Conservation (phyloP, 1,140 invertebrate genomes). For the Spodoptera litura region DNA sequence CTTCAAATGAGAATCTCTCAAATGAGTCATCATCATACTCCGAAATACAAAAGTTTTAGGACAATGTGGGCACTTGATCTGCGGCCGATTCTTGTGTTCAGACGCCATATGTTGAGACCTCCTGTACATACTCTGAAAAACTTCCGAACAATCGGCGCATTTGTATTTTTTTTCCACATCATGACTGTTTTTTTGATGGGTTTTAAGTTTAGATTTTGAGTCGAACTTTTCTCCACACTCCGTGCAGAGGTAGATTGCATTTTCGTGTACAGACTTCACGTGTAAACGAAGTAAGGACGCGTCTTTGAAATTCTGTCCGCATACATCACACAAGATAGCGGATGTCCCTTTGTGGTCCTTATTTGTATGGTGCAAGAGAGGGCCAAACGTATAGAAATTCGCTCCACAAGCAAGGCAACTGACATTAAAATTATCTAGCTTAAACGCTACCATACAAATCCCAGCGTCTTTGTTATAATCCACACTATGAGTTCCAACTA, state of each 20-base stretch:
- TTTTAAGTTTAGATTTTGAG: conserved; percentile 70
- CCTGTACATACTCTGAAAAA: conserved; percentile 77
- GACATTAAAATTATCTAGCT: conserved; percentile 69
- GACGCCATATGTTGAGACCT: conserved; percentile 74
- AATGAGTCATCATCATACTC: conserved; percentile 81
- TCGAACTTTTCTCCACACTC: conserved; percentile 78
- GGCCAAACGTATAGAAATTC: conserved; percentile 76
- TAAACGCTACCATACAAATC: conserved; percentile 75
- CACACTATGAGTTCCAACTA: conserved; percentile 66
- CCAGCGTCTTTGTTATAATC: conserved; percentile 76
- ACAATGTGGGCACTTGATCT: conserved; percentile 77
- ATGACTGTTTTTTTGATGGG: conserved; percentile 77
- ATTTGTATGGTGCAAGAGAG: conserved; percentile 76
- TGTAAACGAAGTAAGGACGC: conserved; percentile 65
- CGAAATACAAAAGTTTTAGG: conserved; percentile 80
- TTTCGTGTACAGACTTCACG: conserved; percentile 74
- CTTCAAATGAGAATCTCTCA: conserved; percentile 76
- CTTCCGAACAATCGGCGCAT: conserved; percentile 69
- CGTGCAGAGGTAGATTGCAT: conserved; percentile 66
- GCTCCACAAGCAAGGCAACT: conserved; percentile 72
- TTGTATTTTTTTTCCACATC: conserved; percentile 75
- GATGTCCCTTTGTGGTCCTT: conserved; percentile 78
- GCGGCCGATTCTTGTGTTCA: conserved; percentile 75
- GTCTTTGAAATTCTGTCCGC: conserved; percentile 79
- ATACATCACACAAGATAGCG: conserved; percentile 75